Conservation (phyloP, 2,797 vertebrate genomes). For the Falco columbarius region DNA sequence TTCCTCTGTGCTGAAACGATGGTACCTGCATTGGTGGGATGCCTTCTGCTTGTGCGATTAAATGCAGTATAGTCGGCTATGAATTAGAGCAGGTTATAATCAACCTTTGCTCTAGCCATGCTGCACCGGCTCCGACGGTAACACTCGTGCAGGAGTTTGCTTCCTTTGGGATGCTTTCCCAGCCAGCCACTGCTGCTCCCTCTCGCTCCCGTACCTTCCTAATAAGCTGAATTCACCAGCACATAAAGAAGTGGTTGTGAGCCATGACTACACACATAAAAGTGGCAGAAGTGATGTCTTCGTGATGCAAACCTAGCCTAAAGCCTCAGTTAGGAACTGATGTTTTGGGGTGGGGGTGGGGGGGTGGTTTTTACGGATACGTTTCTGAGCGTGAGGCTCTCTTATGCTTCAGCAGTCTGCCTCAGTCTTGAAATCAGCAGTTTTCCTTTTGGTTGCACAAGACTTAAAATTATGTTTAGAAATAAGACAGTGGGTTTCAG, state of each 20-base stretch:
- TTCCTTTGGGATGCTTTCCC: neutral
- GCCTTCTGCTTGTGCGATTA: accelerated
- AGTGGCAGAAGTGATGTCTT: neutral
- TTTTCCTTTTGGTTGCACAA: neutral
- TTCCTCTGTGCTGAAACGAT: accelerated
- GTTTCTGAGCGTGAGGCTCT: neutral
- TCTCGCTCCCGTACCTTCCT: neutral
- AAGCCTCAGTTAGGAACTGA: neutral
- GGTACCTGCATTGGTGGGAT: accelerated
- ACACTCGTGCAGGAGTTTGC: accelerated
- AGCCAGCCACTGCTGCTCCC: neutral
- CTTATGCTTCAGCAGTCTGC: accelerated
- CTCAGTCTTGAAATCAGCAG: accelerated
- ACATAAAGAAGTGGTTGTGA: neutral
- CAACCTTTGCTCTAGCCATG: neutral
- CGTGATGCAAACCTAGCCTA: accelerated
- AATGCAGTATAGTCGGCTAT: accelerated
- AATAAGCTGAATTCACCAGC: neutral
- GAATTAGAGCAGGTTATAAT: no score
- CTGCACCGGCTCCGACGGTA: accelerated
- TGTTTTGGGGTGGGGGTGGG: neutral
- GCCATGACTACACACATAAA: accelerated
- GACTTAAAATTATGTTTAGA: neutral
- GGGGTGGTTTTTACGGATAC: neutral
- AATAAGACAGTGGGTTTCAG: accelerated